These are phyloP conservation scores for Phyllostomus hastatus DNA, from an alignment of 2,113 vertebrate genomes.

Conservation along the genomic window DNA sequence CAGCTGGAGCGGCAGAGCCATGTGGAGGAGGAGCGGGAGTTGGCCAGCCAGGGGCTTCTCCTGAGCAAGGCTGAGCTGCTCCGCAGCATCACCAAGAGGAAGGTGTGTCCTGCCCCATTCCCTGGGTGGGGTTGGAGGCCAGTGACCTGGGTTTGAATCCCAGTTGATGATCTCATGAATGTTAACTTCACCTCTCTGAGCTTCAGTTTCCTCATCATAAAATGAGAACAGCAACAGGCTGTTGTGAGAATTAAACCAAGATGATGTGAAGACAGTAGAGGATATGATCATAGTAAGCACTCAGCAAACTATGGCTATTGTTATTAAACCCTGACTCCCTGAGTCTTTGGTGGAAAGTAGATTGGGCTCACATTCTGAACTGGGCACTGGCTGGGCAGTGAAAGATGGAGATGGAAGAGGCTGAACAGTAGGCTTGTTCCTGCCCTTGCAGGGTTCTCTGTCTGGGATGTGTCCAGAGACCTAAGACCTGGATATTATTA, in stretches of 20 bases:
- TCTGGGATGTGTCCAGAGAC: neutral
- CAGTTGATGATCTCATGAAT: neutral
- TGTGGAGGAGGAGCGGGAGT: constrained; percentile 93
- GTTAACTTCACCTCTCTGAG: neutral
- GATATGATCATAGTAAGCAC: neutral
- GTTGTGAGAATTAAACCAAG: neutral
- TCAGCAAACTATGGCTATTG: fast-evolving
- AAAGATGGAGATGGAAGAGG: neutral
- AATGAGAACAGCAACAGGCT: neutral
- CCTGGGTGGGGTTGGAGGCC: neutral
- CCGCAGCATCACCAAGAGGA: constrained; percentile 85
- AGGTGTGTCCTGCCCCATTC: constrained; percentile 81
- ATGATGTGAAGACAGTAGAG: neutral
- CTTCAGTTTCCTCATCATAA: neutral
- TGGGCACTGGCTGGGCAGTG: neutral
- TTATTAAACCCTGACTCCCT: neutral
- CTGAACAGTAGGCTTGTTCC: neutral
- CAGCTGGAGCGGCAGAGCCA: constrained; percentile 96
- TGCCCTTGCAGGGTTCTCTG: neutral
- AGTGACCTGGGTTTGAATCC: neutral
- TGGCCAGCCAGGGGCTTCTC: constrained; percentile 89
- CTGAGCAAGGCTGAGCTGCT: constrained; percentile 89
- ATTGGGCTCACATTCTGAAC: neutral
- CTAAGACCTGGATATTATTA: neutral
- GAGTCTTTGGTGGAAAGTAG: neutral